phyloP scores from a whole-genome alignment of 2,888 invertebrate species.

The Clivina fossor region DNA sequence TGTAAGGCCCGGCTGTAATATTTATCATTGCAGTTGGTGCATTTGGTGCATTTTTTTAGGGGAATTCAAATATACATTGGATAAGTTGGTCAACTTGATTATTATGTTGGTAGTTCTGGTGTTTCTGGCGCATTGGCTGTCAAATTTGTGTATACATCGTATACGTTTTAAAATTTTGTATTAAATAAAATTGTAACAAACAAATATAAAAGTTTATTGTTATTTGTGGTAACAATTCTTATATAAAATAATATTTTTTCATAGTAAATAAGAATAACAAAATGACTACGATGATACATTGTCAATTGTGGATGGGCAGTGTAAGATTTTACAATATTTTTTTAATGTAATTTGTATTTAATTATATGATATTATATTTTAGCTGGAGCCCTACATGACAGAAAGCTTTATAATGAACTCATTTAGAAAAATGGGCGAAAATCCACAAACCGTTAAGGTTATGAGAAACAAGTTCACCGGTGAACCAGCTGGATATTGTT shows the following conservation, averaged over 20 bases:
- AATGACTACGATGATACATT: conserved; percentile 61
- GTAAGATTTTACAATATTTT: conserved; percentile 60
- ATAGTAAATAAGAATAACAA: neutral
- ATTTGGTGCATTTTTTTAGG: neutral
- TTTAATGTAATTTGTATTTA: neutral
- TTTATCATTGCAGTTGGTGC: neutral
- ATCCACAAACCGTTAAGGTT: conserved; percentile 83
- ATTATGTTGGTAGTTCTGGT: too few relatives aligned
- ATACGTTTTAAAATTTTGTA: too few relatives aligned
- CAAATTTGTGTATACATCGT: too few relatives aligned
- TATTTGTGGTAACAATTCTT: neutral
- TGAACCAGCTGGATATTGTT: conserved; percentile 92
- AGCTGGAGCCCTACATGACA: conserved; percentile 90
- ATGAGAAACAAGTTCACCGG: conserved; percentile 93
- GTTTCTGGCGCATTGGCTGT: too few relatives aligned
- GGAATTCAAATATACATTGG: too few relatives aligned
- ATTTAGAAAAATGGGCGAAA: conserved; percentile 89
- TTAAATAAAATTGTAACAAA: too few relatives aligned
- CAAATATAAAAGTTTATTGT: too few relatives aligned
- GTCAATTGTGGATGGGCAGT: conserved; percentile 91
- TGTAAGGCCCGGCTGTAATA: neutral
- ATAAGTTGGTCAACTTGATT: too few relatives aligned
- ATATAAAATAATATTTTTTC: neutral
- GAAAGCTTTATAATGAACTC: conserved; percentile 91
- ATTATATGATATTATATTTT: conserved; percentile 44